Evolutionary conservation across 1,140 invertebrate genomes (phyloP).

Genomic region (Steinernema khuongi): DNA sequence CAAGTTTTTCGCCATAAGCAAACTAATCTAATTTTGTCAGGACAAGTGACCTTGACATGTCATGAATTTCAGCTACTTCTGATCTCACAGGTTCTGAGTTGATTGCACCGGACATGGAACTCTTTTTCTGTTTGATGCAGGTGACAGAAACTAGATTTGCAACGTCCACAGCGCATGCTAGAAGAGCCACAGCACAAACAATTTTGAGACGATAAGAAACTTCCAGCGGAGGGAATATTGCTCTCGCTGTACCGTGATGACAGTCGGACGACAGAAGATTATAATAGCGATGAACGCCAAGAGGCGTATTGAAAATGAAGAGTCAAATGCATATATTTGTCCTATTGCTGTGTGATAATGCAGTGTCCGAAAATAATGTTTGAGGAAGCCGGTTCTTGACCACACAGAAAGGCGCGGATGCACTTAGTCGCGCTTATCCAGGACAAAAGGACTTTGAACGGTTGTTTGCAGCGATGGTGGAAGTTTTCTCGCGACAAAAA

Average conservation of each 20-base stretch:
- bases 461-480: neutral
- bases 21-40: neutral
- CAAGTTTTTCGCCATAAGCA: neutral
- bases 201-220: neutral
- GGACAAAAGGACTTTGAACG: neutral
- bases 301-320: too few relatives aligned
- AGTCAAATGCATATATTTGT: neutral
- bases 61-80: conserved; percentile 9
- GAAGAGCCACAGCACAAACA: neutral
- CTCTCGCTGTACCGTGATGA: too few relatives aligned
- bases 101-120: neutral
- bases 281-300: too few relatives aligned
- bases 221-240: too few relatives aligned
- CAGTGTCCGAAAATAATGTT: too few relatives aligned
- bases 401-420: conserved; percentile 6
- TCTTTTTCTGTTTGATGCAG: conserved; percentile 13
- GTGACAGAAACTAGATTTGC: conserved; percentile 16
- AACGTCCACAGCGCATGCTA: conserved; percentile 21
- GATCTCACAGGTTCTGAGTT: conserved; percentile 8
- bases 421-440: neutral
- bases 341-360: too few relatives aligned
- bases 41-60: neutral
- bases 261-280: neutral
- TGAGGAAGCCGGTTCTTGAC: conserved; percentile 9
- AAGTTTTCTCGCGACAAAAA: conserved; percentile 5